Conservation (phyloP, 2,888 invertebrate genomes). For the Noctuana brunneofusca region DNA sequence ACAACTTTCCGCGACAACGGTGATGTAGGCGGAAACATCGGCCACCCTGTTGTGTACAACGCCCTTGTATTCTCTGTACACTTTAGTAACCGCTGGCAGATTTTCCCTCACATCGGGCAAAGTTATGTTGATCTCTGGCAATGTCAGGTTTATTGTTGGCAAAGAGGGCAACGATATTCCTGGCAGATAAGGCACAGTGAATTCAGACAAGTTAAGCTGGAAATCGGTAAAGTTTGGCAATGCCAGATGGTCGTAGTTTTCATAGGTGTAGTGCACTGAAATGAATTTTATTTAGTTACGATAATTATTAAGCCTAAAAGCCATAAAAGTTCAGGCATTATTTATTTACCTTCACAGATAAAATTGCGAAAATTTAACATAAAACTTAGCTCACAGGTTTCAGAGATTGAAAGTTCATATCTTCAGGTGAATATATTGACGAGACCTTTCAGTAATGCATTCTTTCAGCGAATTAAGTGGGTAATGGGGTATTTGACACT, state of each 20-base stretch:
- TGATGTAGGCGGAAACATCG: constrained; percentile 78
- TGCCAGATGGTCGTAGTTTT: constrained; percentile 69
- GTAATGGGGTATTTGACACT: no score
- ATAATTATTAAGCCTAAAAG: constrained; percentile 1
- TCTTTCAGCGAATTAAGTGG: no score
- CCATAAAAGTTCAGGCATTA: not conserved
- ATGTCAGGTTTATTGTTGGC: constrained; percentile 48
- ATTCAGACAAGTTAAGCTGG: constrained; percentile 66
- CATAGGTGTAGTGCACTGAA: constrained; percentile 79
- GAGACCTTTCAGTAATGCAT: no score
- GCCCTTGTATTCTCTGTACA: constrained; percentile 71
- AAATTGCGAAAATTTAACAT: no score
- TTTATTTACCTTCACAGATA: no score
- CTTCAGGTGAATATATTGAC: no score
- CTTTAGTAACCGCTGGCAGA: constrained; percentile 65
- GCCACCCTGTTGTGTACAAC: constrained; percentile 76
- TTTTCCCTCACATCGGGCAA: constrained; percentile 61
- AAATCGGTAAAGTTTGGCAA: constrained; percentile 77
- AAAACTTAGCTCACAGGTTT: no score
- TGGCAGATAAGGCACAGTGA: constrained; percentile 50
- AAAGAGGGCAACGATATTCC: constrained; percentile 48
- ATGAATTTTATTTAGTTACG: constrained; percentile 51
- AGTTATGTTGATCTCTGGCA: constrained; percentile 48
- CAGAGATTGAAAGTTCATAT: no score
- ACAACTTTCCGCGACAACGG: constrained; percentile 79